Evolutionary conservation across 2,888 invertebrate species (phyloP).

Genomic region (Caradrina clavipalpis): DNA sequence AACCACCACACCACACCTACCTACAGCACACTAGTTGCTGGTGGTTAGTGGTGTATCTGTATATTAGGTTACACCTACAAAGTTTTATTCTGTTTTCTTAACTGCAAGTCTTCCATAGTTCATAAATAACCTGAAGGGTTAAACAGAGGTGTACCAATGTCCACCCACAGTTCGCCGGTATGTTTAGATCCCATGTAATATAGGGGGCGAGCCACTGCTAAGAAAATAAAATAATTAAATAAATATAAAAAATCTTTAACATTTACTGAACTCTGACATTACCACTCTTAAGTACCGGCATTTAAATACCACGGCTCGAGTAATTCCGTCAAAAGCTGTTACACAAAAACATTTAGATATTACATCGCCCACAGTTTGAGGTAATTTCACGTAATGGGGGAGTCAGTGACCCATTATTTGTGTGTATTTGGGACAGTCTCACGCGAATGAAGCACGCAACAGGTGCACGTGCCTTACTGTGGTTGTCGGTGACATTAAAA

Average conservation of each 20-base stretch:
- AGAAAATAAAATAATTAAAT: constrained; percentile 5
- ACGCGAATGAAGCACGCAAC: constrained; percentile 67
- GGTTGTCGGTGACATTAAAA: constrained; percentile 11
- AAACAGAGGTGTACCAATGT: no score
- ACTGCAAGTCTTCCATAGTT: no score
- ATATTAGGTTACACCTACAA: no score
- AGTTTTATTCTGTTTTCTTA: no score
- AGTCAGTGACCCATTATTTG: constrained; percentile 60
- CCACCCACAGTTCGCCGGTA: no score
- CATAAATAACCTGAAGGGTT: no score
- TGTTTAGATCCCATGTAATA: no score
- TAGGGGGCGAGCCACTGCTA: no score
- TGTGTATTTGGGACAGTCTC: constrained; percentile 58
- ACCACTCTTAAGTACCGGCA: constrained; percentile 2
- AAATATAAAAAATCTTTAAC: constrained; percentile 4
- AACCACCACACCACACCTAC: no score
- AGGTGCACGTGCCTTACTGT: constrained; percentile 53
- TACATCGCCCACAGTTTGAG: constrained; percentile 45
- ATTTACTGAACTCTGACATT: constrained; percentile 10
- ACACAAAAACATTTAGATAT: constrained; percentile 52
- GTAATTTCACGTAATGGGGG: constrained; percentile 61
- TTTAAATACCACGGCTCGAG: constrained; percentile 37
- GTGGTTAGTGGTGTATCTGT: no score
- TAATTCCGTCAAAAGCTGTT: constrained; percentile 53
- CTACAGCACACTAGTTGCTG: no score